phyloP scores from a whole-genome alignment of 2,113 vertebrate genomes.

The Bettongia penicillata region DNA sequence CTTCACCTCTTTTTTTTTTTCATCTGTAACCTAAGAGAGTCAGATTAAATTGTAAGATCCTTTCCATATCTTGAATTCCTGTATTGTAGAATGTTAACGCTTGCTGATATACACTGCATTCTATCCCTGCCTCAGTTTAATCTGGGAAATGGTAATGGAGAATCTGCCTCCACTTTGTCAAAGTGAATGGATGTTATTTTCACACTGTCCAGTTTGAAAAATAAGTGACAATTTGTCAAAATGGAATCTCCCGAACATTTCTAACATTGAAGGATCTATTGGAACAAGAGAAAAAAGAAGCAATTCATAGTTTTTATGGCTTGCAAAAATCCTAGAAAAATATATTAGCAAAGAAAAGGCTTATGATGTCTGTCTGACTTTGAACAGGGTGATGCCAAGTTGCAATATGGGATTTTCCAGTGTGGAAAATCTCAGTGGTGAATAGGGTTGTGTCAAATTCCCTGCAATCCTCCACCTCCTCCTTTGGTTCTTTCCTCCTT shows the following conservation, averaged over 20 bases:
- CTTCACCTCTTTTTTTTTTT: neutral
- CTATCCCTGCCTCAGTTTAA: neutral
- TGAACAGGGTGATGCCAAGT: neutral
- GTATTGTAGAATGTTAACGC: neutral
- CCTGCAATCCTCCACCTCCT: conserved; percentile 47
- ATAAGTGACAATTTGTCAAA: neutral
- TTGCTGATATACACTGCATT: conserved; percentile 1
- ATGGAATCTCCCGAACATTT: neutral
- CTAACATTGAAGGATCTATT: neutral
- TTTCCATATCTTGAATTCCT: neutral
- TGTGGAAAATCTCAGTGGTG: conserved; percentile 45
- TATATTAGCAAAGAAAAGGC: conserved; percentile 46
- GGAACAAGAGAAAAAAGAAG: neutral
- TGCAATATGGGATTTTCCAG: conserved; percentile 25
- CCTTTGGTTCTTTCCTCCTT: conserved; percentile 21
- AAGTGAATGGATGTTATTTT: neutral
- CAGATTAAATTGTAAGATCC: neutral
- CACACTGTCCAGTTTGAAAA: neutral
- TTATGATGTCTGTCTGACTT: conserved; percentile 33
- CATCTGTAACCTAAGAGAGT: neutral
- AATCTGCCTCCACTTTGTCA: neutral
- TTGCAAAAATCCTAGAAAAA: conserved; percentile 28
- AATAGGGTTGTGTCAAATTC: neutral
- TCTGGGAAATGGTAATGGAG: neutral
- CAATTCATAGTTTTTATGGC: neutral